Evolutionary conservation across 2,113 vertebrate genomes (phyloP), one percentile per base, ranked within the genome.

Genomic region (Cryptomyrus ogoouensis): DNA sequence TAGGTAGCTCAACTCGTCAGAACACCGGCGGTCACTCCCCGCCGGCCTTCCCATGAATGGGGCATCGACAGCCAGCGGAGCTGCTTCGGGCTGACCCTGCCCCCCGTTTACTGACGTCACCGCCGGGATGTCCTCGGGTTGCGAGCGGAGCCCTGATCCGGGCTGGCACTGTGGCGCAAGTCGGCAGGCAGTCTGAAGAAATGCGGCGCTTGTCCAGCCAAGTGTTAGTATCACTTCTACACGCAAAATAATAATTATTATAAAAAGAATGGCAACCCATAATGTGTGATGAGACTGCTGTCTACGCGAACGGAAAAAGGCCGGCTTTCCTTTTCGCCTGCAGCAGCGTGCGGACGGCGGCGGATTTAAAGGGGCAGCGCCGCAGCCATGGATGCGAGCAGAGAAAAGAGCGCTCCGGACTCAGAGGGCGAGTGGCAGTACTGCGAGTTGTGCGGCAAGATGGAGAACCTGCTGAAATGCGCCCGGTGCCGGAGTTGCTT

Each of bases 371-470:
- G 88, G 90, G 87, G n/a, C 24, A 62, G 56, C 56, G 21, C 56
- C 21, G 56, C 56, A 58, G 24, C 56, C 83, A 90, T 52, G 44
- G 31, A 62, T 56, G 88, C 88, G 17, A 21, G 24, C 39, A 21
- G 24, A 24, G 44, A n/a, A 21, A 86, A 91, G 6, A 89, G 77
- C 77, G 85, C 47, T 0, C 17, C 15, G 35, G 91, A 91, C 13
- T 5, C 83, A 6, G 92, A 97, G 90, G 92, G 95, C 58, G 96
- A 97, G 46, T 94, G 93, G 62, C 97, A 97, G 95, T 97, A 96
- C 92, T 98, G 98, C 94, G 97, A 98, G 95, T 96, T 98, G 92
- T 98, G 98, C 94, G 98, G 98, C 91, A 97, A 97, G 94, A 98
- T 98, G 97, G 98, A 99, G 95, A 97, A 98, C 93, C 96, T 99